Conservation (phyloP, 1,140 invertebrate genomes). For the Hypsibius dujardini region DNA sequence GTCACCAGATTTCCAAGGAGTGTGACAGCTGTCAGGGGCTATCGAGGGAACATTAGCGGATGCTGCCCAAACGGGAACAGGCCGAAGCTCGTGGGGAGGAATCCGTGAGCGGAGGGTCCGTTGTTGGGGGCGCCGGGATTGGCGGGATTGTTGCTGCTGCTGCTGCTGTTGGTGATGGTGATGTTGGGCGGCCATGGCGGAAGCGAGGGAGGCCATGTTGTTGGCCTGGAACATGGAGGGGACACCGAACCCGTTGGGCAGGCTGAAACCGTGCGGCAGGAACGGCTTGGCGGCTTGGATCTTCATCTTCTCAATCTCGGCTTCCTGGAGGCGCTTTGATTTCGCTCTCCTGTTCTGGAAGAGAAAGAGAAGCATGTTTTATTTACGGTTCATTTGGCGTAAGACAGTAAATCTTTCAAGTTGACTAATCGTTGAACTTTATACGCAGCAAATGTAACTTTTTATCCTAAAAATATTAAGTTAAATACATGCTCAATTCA, state of each 20-base stretch:
- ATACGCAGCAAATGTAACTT: too few relatives aligned
- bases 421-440: too few relatives aligned
- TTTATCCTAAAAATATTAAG: too few relatives aligned
- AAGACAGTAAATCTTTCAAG: too few relatives aligned
- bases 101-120: not conserved
- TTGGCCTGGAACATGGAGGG: not conserved
- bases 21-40: too few relatives aligned
- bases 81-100: not conserved
- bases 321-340: constrained; percentile 79
- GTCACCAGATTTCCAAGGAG: too few relatives aligned
- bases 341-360: constrained; percentile 84
- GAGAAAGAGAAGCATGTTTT: too few relatives aligned
- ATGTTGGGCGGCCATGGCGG: not conserved
- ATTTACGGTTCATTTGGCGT: too few relatives aligned
- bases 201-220: not conserved
- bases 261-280: not conserved
- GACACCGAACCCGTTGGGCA: not conserved
- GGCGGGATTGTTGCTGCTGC: not conserved
- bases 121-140: not conserved
- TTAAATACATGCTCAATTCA: too few relatives aligned
- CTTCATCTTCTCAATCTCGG: constrained; percentile 42
- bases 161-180: too few relatives aligned
- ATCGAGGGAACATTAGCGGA: constrained; percentile 10
- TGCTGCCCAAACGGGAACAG: constrained; percentile 3
- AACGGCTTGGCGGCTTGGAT: constrained; percentile 12